A percentile compares a stretch with the other conserved stretches of the same genome.
phyloP scores from a whole-genome alignment of 2,113 vertebrate genomes.

The Osmerus eperlanus region DNA sequence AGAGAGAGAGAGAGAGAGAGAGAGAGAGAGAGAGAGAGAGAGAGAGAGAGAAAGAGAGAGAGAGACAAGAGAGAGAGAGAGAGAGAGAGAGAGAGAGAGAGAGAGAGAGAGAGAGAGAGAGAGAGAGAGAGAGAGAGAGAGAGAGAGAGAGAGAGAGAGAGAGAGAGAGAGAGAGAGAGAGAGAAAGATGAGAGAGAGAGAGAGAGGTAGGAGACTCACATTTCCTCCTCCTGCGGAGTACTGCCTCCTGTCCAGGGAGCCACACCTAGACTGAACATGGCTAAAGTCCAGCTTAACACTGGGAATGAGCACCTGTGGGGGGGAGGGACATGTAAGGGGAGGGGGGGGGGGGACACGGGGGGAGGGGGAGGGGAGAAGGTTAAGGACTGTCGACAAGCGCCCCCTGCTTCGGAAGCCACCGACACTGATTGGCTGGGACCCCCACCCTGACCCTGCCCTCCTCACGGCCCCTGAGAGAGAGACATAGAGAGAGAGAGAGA shows the following conservation, averaged over 20 bases:
- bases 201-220: conserved; percentile 58
- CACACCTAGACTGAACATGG: conserved; percentile 75
- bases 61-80: background rate
- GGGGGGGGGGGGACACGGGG: conserved; percentile 1
- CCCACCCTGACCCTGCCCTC: background rate
- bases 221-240: conserved; percentile 71
- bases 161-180: background rate
- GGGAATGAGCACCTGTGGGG: conserved; percentile 66
- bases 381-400: background rate
- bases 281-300: conserved; percentile 73
- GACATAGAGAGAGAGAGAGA: too few species aligned
- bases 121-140: background rate
- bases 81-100: too few species aligned
- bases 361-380: conserved; percentile 29
- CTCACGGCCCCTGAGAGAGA: too few species aligned
- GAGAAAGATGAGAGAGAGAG: background rate
- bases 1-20: background rate
- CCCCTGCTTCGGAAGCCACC: background rate
- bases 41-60: background rate
- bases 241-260: conserved; percentile 72
- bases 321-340: conserved; percentile 28
- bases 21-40: background rate
- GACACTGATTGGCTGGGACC: background rate
- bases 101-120: background rate
- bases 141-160: background rate